These are phyloP conservation scores for Anguilla japonica DNA, from an alignment of 2,113 vertebrate species.

Conservation along the genomic window DNA sequence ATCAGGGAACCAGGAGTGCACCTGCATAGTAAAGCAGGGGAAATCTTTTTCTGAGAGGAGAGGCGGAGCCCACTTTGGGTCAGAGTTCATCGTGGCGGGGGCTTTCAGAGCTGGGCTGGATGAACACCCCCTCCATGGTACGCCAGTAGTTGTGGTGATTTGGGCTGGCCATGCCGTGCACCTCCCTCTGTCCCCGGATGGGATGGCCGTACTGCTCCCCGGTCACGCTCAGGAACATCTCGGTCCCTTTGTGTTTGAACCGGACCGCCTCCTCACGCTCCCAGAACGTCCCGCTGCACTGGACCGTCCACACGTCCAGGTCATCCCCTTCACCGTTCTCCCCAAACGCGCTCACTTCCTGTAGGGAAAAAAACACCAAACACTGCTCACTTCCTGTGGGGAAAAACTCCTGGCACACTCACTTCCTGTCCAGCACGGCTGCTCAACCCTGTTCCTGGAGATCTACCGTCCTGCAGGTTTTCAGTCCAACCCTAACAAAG, in stretches of 20 bases:
- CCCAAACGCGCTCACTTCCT: conserved; percentile 98
- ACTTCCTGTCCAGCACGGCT: too few relatives aligned
- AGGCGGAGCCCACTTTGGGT: conserved; percentile 30
- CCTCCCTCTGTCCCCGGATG: conserved; percentile 88
- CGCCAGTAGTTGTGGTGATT: conserved; percentile 89
- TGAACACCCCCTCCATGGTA: conserved; percentile 92
- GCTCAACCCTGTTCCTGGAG: too few relatives aligned
- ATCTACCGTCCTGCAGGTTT: too few relatives aligned
- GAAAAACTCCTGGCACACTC: neutral
- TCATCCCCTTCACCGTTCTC: conserved; percentile 92
- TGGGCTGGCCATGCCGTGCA: conserved; percentile 82
- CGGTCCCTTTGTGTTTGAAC: conserved; percentile 86
- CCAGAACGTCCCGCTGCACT: conserved; percentile 84
- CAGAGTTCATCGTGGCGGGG: conserved; percentile 86
- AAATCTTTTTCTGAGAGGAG: too few relatives aligned
- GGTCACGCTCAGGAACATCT: conserved; percentile 86
- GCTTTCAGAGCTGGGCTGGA: conserved; percentile 77
- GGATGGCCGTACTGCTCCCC: conserved; percentile 94
- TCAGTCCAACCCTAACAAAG: too few relatives aligned
- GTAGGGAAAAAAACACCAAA: conserved; percentile 34
- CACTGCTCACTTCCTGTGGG: neutral
- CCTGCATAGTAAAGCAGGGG: too few relatives aligned
- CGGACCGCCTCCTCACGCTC: conserved; percentile 83
- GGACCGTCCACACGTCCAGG: conserved; percentile 88
- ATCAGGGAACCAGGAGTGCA: conserved; percentile 10